Evolutionary conservation across 2,797 vertebrate species (phyloP).

Genomic region (Malacoctenus gilli): DNA sequence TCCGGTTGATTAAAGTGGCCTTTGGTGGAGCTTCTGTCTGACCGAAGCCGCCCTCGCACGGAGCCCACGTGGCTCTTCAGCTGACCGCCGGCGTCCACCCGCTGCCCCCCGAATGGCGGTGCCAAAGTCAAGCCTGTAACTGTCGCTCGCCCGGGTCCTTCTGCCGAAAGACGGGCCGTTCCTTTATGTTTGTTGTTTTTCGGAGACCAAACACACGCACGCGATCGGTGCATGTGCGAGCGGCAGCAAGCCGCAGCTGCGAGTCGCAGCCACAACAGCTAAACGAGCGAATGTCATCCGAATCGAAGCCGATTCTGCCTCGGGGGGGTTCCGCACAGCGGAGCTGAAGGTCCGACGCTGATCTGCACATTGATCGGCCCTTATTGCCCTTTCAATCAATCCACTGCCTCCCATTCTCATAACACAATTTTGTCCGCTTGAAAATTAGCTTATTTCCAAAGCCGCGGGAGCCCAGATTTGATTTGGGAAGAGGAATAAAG

Average conservation of each 20-base stretch:
- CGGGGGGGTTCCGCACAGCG: slow-evolving; percentile 15
- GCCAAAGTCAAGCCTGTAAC: neutral
- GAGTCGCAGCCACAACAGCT: slow-evolving; percentile 24
- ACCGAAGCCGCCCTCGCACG: neutral
- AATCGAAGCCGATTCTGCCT: slow-evolving; percentile 42
- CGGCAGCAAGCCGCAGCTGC: slow-evolving; percentile 32
- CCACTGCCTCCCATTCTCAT: slow-evolving; percentile 37
- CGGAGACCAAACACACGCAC: neutral
- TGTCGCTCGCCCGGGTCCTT: neutral
- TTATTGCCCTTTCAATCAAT: slow-evolving; percentile 56
- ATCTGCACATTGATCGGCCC: slow-evolving; percentile 52
- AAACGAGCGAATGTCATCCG: slow-evolving; percentile 24
- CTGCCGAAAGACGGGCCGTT: neutral
- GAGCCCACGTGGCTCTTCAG: neutral
- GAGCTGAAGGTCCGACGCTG: slow-evolving; percentile 28
- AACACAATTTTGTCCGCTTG: slow-evolving; percentile 37
- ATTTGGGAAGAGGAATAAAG: slow-evolving; percentile 39
- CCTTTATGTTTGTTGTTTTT: neutral
- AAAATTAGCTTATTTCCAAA: slow-evolving; percentile 57
- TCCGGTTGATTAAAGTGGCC: neutral
- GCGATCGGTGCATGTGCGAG: slow-evolving; percentile 4
- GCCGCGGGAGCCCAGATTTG: slow-evolving; percentile 22
- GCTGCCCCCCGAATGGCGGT: neutral
- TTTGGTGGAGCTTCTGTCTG: neutral
- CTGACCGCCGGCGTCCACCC: no score